A percentile compares a stretch with the other conserved stretches of the same genome.
These are phyloP conservation scores for Cosmorhoe ocellata DNA, from an alignment of 2,888 invertebrate species.

Conservation along the genomic window DNA sequence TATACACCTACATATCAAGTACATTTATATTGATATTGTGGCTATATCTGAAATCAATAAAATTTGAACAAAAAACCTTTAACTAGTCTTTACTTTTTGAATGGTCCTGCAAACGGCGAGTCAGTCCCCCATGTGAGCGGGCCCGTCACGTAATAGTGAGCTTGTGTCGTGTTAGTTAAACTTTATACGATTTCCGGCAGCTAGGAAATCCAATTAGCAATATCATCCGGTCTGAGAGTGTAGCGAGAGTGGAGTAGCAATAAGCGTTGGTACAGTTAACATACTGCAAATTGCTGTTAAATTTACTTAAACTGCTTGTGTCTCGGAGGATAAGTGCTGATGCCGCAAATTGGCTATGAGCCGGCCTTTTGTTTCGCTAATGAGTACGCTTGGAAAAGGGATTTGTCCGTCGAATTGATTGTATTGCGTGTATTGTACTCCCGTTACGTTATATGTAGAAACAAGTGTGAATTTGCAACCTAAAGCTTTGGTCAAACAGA, in stretches of 20 bases:
- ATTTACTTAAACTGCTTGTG: slow-evolving; percentile 65
- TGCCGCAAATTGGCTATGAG: slow-evolving; percentile 47
- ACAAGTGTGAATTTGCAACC: too few species aligned
- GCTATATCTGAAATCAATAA: too few species aligned
- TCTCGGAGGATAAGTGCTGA: slow-evolving; percentile 48
- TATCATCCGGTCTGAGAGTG: slow-evolving; percentile 69
- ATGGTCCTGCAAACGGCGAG: slow-evolving; percentile 4
- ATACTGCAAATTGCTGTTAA: slow-evolving; percentile 73
- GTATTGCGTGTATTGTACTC: slow-evolving; percentile 2
- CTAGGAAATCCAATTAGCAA: slow-evolving; percentile 77
- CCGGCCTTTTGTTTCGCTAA: slow-evolving; percentile 27
- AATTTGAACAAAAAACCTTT: too few species aligned
- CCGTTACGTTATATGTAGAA: too few species aligned
- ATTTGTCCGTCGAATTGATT: slow-evolving; percentile 11
- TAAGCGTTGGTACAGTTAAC: slow-evolving; percentile 65
- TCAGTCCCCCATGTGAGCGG: slow-evolving; percentile 26
- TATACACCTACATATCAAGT: too few species aligned
- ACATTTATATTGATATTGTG: too few species aligned
- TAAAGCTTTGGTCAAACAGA: too few species aligned
- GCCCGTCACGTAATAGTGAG: slow-evolving; percentile 31
- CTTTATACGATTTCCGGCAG: slow-evolving; percentile 74
- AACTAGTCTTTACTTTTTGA: background rate
- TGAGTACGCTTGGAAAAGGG: slow-evolving; percentile 5
- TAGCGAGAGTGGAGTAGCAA: slow-evolving; percentile 64
- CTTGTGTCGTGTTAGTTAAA: slow-evolving; percentile 65